These are phyloP conservation scores for Cephalopachus bancanus DNA, from an alignment of 2,797 vertebrate genomes.

Conservation along the genomic window DNA sequence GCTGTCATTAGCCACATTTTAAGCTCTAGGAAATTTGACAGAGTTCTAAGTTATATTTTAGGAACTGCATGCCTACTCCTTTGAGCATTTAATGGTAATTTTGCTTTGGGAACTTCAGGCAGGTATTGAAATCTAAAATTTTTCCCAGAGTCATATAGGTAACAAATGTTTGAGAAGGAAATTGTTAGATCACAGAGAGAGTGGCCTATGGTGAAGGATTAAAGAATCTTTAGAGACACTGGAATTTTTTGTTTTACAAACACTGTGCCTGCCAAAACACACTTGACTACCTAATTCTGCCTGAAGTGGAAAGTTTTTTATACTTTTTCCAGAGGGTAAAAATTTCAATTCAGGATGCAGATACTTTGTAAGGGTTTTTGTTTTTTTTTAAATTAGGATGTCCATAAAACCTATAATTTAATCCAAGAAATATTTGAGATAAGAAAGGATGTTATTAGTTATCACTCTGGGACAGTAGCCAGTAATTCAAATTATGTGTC, in stretches of 20 bases:
- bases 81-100: slow-evolving; percentile 7
- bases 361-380: background rate
- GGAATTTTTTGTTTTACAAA: background rate
- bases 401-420: background rate
- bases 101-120: background rate
- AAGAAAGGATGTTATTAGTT: background rate
- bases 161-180: slow-evolving; percentile 22
- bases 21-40: slow-evolving; percentile 8
- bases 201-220: background rate
- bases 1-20: background rate
- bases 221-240: background rate
- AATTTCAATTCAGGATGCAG: background rate
- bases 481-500: background rate
- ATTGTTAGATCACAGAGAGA: background rate
- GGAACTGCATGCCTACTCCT: background rate
- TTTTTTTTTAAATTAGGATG: background rate
- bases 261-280: background rate
- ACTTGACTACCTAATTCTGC: background rate
- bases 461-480: background rate
- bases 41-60: background rate
- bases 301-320: background rate
- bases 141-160: background rate
- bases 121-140: background rate
- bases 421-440: slow-evolving; percentile 18
- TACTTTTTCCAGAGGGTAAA: background rate